Evolutionary conservation across 2,888 invertebrate genomes (phyloP), one percentile per base, ranked within the genome.

Genomic region (Selenia dentaria): DNA sequence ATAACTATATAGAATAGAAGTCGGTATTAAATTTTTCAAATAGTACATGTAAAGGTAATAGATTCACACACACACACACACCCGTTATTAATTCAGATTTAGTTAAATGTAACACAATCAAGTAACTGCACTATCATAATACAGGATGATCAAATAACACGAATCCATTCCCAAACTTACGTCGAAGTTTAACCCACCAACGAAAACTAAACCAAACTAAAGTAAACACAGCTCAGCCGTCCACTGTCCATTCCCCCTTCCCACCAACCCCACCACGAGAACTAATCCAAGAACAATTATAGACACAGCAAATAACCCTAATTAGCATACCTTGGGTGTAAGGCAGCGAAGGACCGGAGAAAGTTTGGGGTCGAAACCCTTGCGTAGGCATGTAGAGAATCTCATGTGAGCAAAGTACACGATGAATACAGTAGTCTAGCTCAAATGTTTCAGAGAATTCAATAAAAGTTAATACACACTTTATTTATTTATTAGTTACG

Each of bases 281-380:
- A 34, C 39, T 51, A 47, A 50, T 57, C 49, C 39, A 47, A 50
- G 47, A 52, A 54, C 57, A 54, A 52, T 57, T 54, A 57, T 27
- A 39, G 46, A 32, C 45, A 45, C 12, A 43, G 40, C 46, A 49
- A 49, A 46, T 46, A 52, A 20, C 36, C 13, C 13, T 51, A 39
- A 57, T 54, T 54, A 57, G 49, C 57, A 57, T 51, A 42, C 47
- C 44, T 44, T 26, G 25, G 38, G 25, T 20, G 36, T 22, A 2
- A 6, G 22, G 8, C 22, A 8, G 22, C 8, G 2, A 8, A 8
- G 8, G 22, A 18, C 35, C 36, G 39, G 29, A 38, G 26, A 34
- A 47, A 50, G 44, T 53, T 50, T 48, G 29, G 42, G 43, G 43
- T 22, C 24, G 24, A 9, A 9, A 28, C 44, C 37, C 27, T 37